phyloP scores from a whole-genome alignment of 2,888 invertebrate species.

The Agonopterix heracliana region DNA sequence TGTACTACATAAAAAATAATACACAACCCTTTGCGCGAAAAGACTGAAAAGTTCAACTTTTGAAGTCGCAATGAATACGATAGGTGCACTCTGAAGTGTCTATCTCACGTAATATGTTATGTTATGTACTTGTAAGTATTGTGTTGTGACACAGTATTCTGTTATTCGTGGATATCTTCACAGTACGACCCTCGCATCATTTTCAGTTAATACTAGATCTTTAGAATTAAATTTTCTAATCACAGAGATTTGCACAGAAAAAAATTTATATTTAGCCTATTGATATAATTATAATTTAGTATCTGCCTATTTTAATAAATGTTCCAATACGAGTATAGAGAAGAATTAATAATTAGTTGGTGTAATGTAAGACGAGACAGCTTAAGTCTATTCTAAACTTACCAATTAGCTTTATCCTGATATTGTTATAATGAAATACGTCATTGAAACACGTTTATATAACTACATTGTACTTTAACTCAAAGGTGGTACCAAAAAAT shows the following conservation, averaged over 20 bases:
- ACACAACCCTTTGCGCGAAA: constrained; percentile 76
- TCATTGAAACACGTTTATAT: constrained; percentile 62
- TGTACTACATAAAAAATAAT: constrained; percentile 76
- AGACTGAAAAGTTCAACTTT: constrained; percentile 74
- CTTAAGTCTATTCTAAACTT: constrained; percentile 56
- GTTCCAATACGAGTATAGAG: constrained; percentile 62
- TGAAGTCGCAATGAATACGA: constrained; percentile 55
- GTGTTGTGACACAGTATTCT: constrained; percentile 5
- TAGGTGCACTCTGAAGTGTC: constrained; percentile 20
- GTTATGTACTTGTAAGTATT: constrained; percentile 13
- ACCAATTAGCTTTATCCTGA: constrained; percentile 63
- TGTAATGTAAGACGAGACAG: constrained; percentile 67
- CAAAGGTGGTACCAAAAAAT: constrained; percentile 74
- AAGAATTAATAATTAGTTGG: constrained; percentile 56
- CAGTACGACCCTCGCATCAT: constrained; percentile 48
- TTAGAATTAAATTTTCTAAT: constrained; percentile 71
- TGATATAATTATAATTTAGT: constrained; percentile 69
- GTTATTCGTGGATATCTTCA: constrained; percentile 21
- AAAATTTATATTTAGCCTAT: constrained; percentile 60
- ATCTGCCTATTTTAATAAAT: constrained; percentile 59
- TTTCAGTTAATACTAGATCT: constrained; percentile 69
- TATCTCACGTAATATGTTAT: background rate
- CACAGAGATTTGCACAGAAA: constrained; percentile 73
- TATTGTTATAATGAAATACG: constrained; percentile 60
- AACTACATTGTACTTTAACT: constrained; percentile 74